Conservation (phyloP, 2,888 invertebrate species). For the Philonicus albiceps region DNA sequence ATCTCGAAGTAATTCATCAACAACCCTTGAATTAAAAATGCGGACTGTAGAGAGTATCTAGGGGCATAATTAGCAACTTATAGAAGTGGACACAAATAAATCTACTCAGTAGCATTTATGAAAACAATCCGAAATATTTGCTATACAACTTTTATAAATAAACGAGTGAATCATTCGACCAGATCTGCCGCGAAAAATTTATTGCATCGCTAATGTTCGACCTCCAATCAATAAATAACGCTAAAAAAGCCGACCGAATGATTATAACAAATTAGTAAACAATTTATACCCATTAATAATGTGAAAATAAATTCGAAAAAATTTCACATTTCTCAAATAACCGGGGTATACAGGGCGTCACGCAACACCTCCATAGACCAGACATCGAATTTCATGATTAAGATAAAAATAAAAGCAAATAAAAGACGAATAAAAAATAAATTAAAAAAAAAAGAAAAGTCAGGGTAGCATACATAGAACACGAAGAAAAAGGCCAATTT, state of each 20-base stretch:
- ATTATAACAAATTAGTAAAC: background rate
- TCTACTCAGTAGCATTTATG: too few relatives aligned
- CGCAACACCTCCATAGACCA: background rate
- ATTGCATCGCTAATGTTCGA: background rate
- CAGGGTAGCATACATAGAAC: background rate
- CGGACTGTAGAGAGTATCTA: too few relatives aligned
- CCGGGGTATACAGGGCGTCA: background rate
- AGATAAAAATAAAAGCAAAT: constrained; percentile 23
- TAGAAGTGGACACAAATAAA: too few relatives aligned
- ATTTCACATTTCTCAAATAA: background rate
- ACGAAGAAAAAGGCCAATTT: background rate
- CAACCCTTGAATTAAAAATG: too few relatives aligned
- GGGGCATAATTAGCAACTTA: too few relatives aligned
- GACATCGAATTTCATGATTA: constrained; percentile 18
- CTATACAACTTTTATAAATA: background rate
- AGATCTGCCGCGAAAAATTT: background rate
- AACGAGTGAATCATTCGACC: background rate
- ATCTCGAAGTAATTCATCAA: too few relatives aligned
- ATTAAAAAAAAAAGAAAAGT: background rate
- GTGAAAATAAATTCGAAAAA: background rate
- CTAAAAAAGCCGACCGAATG: background rate
- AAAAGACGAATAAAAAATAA: too few relatives aligned
- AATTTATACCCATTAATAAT: background rate
- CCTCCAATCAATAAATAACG: background rate
- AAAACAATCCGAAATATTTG: background rate